Evolutionary conservation across 92 coral and sea anemone genomes (phyloP).

Genomic region (Parazoanthus swiftii): DNA sequence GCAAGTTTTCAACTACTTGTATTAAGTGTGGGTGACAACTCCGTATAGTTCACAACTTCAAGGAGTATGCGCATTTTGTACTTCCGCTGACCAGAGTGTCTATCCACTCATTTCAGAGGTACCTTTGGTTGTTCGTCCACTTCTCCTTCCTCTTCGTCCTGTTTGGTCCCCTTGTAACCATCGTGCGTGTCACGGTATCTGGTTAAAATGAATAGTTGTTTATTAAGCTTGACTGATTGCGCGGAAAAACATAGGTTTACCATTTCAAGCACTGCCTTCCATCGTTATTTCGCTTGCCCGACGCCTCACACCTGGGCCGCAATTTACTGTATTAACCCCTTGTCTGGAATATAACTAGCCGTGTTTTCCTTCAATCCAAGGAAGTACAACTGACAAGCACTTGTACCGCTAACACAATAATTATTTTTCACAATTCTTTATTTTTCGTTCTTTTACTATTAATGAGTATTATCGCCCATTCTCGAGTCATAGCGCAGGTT

Average conservation of each 20-base stretch:
- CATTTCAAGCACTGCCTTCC: conserved; percentile 7
- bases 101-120: conserved; percentile 12
- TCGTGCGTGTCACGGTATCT: conserved; percentile 45
- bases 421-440: too few species aligned
- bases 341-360: neutral
- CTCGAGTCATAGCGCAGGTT: neutral
- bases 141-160: conserved; percentile 39
- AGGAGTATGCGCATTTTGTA: neutral
- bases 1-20: neutral
- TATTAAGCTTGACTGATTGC: conserved; percentile 28
- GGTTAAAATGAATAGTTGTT: conserved; percentile 20
- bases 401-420: neutral
- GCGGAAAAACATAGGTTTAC: conserved; percentile 9
- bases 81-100: neutral
- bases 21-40: neutral
- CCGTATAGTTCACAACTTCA: neutral
- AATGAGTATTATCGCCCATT: too few species aligned
- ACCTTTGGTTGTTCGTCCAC: conserved; percentile 36
- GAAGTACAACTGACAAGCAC: neutral
- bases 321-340: conserved; percentile 16
- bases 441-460: too few species aligned
- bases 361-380: too few species aligned
- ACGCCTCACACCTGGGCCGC: neutral
- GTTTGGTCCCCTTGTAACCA: conserved; percentile 21
- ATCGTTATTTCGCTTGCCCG: conserved; percentile 10